Evolutionary conservation across 2,113 vertebrate species (phyloP).

Genomic region (Pangasianodon gigas): DNA sequence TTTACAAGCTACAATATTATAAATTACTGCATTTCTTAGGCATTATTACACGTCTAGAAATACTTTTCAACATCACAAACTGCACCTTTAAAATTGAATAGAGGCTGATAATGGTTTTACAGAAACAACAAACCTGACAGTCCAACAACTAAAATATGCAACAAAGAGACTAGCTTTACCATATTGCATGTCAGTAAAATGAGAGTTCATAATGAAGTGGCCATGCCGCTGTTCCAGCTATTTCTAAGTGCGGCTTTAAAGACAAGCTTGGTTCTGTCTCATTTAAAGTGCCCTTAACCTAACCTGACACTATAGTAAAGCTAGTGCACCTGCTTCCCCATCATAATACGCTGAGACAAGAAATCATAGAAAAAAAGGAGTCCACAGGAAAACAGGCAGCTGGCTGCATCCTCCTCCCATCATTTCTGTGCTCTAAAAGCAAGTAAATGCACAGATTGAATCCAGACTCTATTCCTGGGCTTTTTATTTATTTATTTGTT

Average conservation of each 20-base stretch:
- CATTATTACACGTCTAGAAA: background rate
- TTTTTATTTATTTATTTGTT: background rate
- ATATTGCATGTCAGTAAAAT: background rate
- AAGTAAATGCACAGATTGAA: background rate
- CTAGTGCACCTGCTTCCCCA: background rate
- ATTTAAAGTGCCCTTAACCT: constrained; percentile 2
- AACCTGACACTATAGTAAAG: background rate
- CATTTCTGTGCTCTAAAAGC: background rate
- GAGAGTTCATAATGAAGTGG: background rate
- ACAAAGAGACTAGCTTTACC: background rate
- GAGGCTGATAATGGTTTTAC: background rate
- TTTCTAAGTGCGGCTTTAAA: constrained; percentile 1
- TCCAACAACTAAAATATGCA: background rate
- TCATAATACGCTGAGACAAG: constrained; percentile 15
- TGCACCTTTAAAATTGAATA: background rate
- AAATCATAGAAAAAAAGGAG: background rate
- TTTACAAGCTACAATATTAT: background rate
- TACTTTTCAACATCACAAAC: background rate
- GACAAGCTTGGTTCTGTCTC: background rate
- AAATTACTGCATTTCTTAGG: background rate
- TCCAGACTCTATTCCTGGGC: background rate
- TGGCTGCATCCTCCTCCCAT: background rate
- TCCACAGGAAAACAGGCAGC: constrained; percentile 10
- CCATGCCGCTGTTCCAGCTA: background rate
- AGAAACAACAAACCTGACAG: background rate